phyloP scores from a whole-genome alignment of 2,797 vertebrate species.

The Eulemur mongoz region DNA sequence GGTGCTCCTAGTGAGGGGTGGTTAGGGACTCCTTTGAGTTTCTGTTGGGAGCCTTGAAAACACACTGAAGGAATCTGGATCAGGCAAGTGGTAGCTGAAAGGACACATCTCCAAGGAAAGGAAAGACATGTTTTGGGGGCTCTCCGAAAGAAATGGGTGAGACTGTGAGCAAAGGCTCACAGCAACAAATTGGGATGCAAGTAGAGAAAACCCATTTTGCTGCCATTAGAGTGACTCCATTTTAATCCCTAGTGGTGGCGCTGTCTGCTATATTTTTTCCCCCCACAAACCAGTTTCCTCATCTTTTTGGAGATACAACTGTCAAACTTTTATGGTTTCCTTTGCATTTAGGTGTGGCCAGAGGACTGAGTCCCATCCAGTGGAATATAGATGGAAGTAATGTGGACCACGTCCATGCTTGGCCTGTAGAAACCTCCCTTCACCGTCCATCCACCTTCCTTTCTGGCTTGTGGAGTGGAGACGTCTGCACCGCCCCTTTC shows the following conservation, averaged over 20 bases:
- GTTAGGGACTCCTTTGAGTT: neutral
- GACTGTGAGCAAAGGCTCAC: neutral
- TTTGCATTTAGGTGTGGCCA: neutral
- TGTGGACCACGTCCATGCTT: fast-evolving
- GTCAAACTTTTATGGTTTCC: neutral
- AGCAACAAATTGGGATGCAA: neutral
- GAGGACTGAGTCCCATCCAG: neutral
- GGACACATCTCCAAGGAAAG: neutral
- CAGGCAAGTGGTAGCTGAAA: neutral
- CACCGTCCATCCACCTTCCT: no score
- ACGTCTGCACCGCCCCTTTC: neutral
- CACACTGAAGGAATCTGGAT: neutral
- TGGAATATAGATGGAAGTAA: neutral
- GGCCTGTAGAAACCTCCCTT: neutral
- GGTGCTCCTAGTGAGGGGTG: neutral
- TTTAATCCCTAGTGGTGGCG: neutral
- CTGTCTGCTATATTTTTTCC: neutral
- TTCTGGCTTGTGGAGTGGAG: neutral
- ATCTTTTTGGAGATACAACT: neutral
- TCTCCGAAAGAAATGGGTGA: neutral
- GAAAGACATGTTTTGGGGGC: neutral
- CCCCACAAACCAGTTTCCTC: neutral
- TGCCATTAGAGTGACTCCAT: neutral
- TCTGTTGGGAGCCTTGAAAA: neutral
- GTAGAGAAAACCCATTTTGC: neutral